These are phyloP conservation scores for Chunga burmeisteri DNA, from an alignment of 2,113 vertebrate genomes.

Conservation along the genomic window DNA sequence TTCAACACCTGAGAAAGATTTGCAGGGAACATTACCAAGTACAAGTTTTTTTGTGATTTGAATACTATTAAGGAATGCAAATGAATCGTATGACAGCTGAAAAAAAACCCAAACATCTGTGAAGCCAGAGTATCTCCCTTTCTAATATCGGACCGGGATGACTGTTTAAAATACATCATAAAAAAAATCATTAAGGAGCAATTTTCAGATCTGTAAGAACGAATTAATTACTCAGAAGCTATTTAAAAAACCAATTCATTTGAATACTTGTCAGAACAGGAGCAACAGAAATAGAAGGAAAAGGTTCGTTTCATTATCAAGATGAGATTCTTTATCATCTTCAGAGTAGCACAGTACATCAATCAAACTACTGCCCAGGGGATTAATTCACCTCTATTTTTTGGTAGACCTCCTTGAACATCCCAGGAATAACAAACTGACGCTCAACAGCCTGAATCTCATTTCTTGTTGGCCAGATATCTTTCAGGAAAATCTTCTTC, in stretches of 20 bases:
- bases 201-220: background rate
- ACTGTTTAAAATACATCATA: background rate
- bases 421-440: constrained; percentile 90
- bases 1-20: background rate
- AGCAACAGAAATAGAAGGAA: background rate
- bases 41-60: background rate
- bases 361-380: background rate
- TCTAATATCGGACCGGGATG: background rate
- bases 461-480: constrained; percentile 94
- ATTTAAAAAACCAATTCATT: background rate
- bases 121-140: background rate
- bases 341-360: background rate
- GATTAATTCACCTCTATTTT: constrained; percentile 88
- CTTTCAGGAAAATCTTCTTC: constrained; percentile 86
- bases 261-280: background rate
- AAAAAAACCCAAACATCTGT: background rate
- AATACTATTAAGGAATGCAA: background rate
- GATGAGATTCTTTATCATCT: background rate
- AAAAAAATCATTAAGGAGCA: background rate
- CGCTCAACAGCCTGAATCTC: constrained; percentile 92
- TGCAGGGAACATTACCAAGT: background rate
- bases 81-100: background rate
- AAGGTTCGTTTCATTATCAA: background rate
- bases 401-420: constrained; percentile 98
- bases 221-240: background rate